These are phyloP conservation scores for Phasianus colchicus DNA, from an alignment of 2,113 vertebrate genomes.

Conservation along the genomic window DNA sequence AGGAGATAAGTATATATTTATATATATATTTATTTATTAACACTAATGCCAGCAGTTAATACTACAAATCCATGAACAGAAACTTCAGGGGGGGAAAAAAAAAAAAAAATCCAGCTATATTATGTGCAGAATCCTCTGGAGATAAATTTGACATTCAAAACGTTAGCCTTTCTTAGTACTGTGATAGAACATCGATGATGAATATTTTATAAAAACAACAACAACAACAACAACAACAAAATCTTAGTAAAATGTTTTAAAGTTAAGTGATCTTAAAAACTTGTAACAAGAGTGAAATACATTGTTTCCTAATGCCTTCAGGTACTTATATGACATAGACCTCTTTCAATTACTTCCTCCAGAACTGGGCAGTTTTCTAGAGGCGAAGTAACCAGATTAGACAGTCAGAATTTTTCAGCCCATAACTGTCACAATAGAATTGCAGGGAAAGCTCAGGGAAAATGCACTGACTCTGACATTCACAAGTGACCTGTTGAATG, in stretches of 20 bases:
- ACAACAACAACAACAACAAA: too few relatives aligned
- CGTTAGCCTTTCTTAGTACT: not conserved
- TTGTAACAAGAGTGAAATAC: not conserved
- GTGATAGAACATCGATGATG: not conserved
- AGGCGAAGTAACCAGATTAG: not conserved
- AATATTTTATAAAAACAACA: not conserved
- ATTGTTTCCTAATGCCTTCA: not conserved
- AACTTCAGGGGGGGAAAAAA: not conserved
- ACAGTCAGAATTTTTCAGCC: not conserved
- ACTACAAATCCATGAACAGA: not conserved
- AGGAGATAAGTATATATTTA: not conserved
- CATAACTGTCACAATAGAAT: not conserved
- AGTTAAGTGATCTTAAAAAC: not conserved
- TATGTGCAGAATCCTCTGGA: not conserved
- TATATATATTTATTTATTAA: not conserved
- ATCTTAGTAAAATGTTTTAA: not conserved
- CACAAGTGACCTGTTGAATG: not conserved
- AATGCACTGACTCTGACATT: rapidly evolving
- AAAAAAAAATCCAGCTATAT: not conserved
- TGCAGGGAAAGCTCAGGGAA: not conserved
- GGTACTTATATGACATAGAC: not conserved
- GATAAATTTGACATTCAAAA: not conserved
- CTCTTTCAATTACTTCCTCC: not conserved
- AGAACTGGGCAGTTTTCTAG: not conserved
- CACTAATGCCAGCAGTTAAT: not conserved